These are phyloP conservation scores for Calameuta idolon DNA, from an alignment of 2,888 invertebrate species.

Conservation along the genomic window DNA sequence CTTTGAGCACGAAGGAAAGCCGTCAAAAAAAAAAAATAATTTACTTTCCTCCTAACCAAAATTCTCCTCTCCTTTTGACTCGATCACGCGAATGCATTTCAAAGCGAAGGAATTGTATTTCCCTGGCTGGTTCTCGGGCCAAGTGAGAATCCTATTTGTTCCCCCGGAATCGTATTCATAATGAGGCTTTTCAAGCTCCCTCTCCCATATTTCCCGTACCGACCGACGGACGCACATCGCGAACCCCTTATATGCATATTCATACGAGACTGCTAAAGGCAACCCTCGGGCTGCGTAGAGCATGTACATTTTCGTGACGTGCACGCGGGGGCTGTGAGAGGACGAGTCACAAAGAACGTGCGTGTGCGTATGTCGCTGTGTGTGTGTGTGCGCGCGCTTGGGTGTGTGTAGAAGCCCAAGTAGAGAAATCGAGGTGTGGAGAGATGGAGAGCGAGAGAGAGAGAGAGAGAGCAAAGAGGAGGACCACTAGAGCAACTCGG, in stretches of 20 bases:
- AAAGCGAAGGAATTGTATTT: neutral
- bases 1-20: neutral
- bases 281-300: neutral
- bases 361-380: neutral
- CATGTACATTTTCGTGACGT: neutral
- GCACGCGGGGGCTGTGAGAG: neutral
- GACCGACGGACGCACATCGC: neutral
- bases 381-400: neutral
- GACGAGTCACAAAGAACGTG: conserved; percentile 3
- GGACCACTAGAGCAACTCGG: conserved; percentile 7
- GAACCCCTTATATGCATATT: neutral
- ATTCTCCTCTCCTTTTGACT: neutral
- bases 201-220: neutral
- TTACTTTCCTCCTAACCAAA: neutral
- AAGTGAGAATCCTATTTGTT: neutral
- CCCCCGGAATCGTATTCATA: neutral
- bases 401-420: neutral
- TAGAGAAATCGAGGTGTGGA: neutral
- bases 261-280: neutral
- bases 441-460: neutral
- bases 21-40: neutral
- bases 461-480: neutral
- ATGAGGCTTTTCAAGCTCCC: neutral
- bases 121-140: neutral
- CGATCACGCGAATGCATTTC: neutral